phyloP scores from a whole-genome alignment of 1,140 invertebrate genomes.

The Bicyclus anynana region DNA sequence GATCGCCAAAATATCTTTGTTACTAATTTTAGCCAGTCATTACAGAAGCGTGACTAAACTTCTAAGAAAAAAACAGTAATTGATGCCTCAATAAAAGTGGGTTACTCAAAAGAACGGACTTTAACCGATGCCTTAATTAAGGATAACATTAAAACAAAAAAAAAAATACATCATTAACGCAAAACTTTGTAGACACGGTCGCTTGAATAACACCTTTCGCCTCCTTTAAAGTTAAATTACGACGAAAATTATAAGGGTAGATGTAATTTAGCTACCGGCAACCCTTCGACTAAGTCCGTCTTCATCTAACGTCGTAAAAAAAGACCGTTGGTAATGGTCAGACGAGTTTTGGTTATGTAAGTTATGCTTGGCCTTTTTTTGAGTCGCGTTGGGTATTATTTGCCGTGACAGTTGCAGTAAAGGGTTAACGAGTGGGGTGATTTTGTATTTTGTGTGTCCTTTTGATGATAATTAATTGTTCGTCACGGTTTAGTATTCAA shows the following conservation, averaged over 20 bases:
- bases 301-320: constrained; percentile 39
- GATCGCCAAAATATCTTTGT: too few relatives aligned
- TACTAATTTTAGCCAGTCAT: too few relatives aligned
- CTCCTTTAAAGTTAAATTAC: constrained; percentile 32
- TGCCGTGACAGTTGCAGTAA: constrained; percentile 21
- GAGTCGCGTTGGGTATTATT: constrained; percentile 6
- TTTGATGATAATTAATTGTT: constrained; percentile 3
- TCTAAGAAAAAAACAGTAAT: neutral
- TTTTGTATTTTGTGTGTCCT: constrained; percentile 10
- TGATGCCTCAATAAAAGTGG: constrained; percentile 6
- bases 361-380: constrained; percentile 27
- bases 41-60: neutral
- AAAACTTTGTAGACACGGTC: constrained; percentile 15
- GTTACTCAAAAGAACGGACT: neutral
- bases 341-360: constrained; percentile 41
- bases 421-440: constrained; percentile 19
- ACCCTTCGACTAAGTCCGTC: constrained; percentile 29
- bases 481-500: neutral
- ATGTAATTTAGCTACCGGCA: constrained; percentile 43
- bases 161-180: constrained; percentile 16
- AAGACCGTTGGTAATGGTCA: constrained; percentile 56
- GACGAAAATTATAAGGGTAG: constrained; percentile 39
- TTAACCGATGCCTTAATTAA: neutral
- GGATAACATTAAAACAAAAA: neutral
- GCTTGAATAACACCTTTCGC: constrained; percentile 23